A percentile compares a stretch with the other conserved stretches of the same genome.
Evolutionary conservation across 1,140 invertebrate species (phyloP).

Genomic region (Lordiphosa collinella): DNA sequence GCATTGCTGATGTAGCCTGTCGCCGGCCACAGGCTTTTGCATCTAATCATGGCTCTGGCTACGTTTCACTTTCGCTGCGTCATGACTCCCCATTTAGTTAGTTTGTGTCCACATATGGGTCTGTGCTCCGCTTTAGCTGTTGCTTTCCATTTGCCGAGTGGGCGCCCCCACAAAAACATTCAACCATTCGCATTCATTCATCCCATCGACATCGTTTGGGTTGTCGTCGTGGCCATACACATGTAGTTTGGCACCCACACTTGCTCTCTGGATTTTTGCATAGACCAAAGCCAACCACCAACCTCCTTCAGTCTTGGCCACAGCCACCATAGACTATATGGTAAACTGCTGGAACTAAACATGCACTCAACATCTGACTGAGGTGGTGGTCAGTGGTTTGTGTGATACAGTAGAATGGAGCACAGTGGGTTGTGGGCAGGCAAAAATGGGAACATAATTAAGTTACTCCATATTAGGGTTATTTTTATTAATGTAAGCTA

Average conservation of each 20-base stretch:
- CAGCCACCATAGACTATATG: conserved; percentile 11
- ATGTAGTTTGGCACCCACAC: conserved; percentile 70
- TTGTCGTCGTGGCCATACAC: conserved; percentile 63
- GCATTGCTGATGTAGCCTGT: conserved; percentile 47
- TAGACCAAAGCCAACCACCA: conserved; percentile 3
- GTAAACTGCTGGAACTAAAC: conserved; percentile 13
- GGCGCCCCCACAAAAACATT: conserved; percentile 51
- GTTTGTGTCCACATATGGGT: conserved; percentile 31
- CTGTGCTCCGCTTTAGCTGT: conserved; percentile 12
- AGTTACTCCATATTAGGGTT: too few relatives aligned
- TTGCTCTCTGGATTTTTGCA: conserved; percentile 13
- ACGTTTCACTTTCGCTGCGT: conserved; percentile 71
- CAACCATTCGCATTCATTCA: conserved; percentile 22
- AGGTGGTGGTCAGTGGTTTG: conserved; percentile 20
- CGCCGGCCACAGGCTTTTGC: conserved; percentile 39
- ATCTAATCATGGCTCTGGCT: conserved; percentile 60
- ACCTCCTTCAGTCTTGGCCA: background rate
- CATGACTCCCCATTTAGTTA: conserved; percentile 54
- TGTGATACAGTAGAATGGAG: background rate
- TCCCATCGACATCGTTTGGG: conserved; percentile 42
- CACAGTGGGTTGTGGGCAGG: conserved; percentile 25
- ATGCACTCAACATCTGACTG: conserved; percentile 27
- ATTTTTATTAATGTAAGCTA: too few relatives aligned
- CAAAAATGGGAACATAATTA: background rate
- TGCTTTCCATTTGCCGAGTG: conserved; percentile 44